Conservation (phyloP, 2,888 invertebrate genomes). For the Sinopyrophorus schimmeli region DNA sequence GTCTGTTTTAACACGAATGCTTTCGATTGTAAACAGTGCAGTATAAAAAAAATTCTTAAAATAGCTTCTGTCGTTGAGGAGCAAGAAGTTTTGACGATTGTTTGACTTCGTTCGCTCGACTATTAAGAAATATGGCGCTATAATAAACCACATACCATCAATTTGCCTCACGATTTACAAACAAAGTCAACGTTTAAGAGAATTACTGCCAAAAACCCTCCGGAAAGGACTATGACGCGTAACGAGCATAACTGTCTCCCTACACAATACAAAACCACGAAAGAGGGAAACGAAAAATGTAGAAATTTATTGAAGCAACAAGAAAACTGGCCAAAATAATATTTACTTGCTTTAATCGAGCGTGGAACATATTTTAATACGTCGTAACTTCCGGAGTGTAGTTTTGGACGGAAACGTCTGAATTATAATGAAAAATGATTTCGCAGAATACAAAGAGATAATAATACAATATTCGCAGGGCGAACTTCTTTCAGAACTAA, state of each 20-base stretch:
- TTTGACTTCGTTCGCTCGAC: too few relatives aligned
- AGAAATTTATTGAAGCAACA: constrained; percentile 13
- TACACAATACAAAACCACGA: constrained; percentile 9
- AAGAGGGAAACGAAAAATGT: constrained; percentile 22
- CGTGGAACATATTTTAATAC: constrained; percentile 48
- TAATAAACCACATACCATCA: constrained; percentile 14
- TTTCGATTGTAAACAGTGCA: too few relatives aligned
- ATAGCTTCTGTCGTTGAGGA: too few relatives aligned
- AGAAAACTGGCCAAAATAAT: constrained; percentile 28
- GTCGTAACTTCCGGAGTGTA: constrained; percentile 35
- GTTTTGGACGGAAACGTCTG: constrained; percentile 29
- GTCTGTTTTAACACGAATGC: too few relatives aligned
- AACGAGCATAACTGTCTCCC: constrained; percentile 28
- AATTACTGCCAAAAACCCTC: constrained; percentile 27
- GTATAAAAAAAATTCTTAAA: too few relatives aligned
- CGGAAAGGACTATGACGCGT: constrained; percentile 26
- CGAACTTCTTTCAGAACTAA: too few relatives aligned
- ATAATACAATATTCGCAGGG: too few relatives aligned
- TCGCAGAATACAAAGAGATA: too few relatives aligned
- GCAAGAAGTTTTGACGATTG: too few relatives aligned
- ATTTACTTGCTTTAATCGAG: constrained; percentile 42
- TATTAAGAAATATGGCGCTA: constrained; percentile 4
- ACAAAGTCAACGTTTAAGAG: constrained; percentile 22
- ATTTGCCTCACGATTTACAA: constrained; percentile 24
- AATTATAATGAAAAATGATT: too few relatives aligned